A percentile compares a stretch with the other conserved stretches of the same genome.
phyloP scores from a whole-genome alignment of 2,113 vertebrate genomes.

The Silurus glanis region DNA sequence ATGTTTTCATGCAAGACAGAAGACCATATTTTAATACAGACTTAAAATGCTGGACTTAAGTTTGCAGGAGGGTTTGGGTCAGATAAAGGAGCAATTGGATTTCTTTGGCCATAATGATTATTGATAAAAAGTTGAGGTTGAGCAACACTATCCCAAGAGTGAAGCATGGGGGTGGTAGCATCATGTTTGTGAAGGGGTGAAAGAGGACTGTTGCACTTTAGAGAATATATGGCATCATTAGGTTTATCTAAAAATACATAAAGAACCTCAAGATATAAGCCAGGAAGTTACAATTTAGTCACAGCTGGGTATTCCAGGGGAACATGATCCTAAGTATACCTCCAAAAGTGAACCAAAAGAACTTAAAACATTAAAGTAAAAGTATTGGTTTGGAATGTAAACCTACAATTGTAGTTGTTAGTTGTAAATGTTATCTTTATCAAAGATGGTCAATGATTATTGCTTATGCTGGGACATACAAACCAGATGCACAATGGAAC shows the following conservation, averaged over 20 bases:
- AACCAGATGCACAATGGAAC: not conserved
- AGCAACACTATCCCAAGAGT: not conserved
- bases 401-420: not conserved
- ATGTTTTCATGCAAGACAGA: not conserved
- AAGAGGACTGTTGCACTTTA: not conserved
- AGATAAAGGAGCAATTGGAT: not conserved
- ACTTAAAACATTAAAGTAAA: not conserved
- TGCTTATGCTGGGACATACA: not conserved
- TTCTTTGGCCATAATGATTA: not conserved
- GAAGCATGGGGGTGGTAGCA: not conserved
- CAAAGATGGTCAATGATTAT: not conserved
- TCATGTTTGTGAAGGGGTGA: not conserved
- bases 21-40: not conserved
- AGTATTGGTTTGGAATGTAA: not conserved
- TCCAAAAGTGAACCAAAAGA: not conserved
- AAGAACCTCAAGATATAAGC: not conserved
- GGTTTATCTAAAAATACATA: not conserved
- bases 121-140: not conserved
- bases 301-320: not conserved
- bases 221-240: not conserved
- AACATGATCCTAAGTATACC: not conserved
- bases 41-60: not conserved
- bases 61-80: not conserved
- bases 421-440: not conserved
- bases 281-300: not conserved